Conservation (phyloP, 2,888 invertebrate genomes). For the Drepanosiphum platanoidis region DNA sequence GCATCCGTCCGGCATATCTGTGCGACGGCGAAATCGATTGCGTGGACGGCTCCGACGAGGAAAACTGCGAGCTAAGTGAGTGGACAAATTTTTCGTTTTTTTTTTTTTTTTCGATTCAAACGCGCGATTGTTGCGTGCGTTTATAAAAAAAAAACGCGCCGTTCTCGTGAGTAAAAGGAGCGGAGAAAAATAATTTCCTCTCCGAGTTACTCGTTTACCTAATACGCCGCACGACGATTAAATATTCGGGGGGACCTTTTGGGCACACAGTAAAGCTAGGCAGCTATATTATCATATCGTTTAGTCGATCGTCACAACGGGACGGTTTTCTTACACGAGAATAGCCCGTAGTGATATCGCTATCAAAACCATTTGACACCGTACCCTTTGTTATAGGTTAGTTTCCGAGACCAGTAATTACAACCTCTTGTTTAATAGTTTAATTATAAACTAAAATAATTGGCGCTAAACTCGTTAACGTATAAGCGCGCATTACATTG, state of each 20-base stretch:
- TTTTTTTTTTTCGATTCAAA: neutral
- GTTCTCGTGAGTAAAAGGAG: neutral
- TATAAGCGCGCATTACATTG: neutral
- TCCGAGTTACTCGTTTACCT: too few species aligned
- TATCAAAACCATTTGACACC: neutral
- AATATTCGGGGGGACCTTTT: too few species aligned
- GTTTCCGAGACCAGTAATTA: neutral
- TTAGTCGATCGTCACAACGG: neutral
- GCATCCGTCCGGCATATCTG: constrained; percentile 68
- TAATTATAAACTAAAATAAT: neutral
- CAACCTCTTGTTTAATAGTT: neutral
- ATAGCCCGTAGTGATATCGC: neutral
- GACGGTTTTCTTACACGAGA: neutral
- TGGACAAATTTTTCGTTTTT: neutral
- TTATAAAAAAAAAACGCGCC: neutral
- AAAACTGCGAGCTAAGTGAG: constrained; percentile 65
- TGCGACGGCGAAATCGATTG: constrained; percentile 67
- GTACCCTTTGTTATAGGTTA: neutral
- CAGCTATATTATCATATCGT: neutral
- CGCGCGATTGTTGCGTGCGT: neutral
- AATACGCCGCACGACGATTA: too few species aligned
- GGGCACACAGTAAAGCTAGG: neutral
- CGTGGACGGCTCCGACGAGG: constrained; percentile 67
- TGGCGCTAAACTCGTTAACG: too few species aligned
- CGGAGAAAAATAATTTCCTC: neutral